phyloP scores from a whole-genome alignment of 2,113 vertebrate species.

The Vulpes ferrilata region DNA sequence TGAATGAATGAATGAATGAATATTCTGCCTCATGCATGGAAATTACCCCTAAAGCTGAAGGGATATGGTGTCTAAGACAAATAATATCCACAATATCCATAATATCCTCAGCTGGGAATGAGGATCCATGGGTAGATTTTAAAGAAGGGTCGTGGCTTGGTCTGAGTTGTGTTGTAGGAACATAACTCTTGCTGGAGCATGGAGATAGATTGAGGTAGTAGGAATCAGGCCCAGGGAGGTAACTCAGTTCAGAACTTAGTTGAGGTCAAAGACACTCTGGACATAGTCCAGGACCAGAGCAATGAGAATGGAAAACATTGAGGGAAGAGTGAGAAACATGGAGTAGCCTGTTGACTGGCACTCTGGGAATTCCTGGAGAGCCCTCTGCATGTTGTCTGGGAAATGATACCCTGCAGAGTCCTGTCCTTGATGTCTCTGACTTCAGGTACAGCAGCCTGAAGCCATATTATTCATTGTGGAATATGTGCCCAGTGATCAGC shows the following conservation, averaged over 20 bases:
- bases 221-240: neutral
- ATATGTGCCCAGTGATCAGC: neutral
- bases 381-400: neutral
- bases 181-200: neutral
- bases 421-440: neutral
- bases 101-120: neutral
- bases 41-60: neutral
- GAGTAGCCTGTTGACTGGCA: too few species aligned
- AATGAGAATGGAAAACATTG: neutral
- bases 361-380: neutral
- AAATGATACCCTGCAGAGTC: rapidly evolving
- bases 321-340: neutral
- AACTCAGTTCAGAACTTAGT: neutral
- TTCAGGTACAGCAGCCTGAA: neutral
- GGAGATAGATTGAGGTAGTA: too few species aligned
- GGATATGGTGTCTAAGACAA: too few species aligned
- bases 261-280: neutral
- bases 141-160: neutral
- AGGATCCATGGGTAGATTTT: neutral
- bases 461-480: neutral
- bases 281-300: neutral
- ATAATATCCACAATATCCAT: neutral
- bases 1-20: neutral
- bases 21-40: neutral
- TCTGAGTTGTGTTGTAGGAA: neutral